A percentile compares a stretch with the other conserved stretches of the same genome.
These are phyloP conservation scores for Biston stratarius DNA, from an alignment of 2,888 invertebrate genomes.

Conservation along the genomic window DNA sequence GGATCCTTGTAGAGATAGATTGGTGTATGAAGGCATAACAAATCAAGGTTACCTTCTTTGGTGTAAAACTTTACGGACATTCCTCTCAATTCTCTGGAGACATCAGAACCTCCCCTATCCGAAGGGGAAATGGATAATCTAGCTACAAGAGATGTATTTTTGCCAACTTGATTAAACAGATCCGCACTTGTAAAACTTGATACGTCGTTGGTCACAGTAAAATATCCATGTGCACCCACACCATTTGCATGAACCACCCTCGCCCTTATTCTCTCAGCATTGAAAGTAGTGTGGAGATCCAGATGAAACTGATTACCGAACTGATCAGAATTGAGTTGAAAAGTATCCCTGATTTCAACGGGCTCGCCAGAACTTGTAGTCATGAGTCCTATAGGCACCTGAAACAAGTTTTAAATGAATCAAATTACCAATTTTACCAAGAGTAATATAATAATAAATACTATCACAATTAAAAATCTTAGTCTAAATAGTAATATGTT, in stretches of 20 bases:
- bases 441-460: no score
- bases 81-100: constrained; percentile 93
- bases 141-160: constrained; percentile 90
- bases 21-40: constrained; percentile 94
- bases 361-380: constrained; percentile 93
- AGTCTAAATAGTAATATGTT: no score
- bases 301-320: constrained; percentile 51
- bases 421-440: no score
- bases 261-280: constrained; percentile 95
- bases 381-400: constrained; percentile 69
- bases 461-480: no score
- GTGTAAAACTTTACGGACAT: constrained; percentile 96
- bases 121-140: constrained; percentile 92
- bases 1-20: constrained; percentile 96
- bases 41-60: constrained; percentile 94
- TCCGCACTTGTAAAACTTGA: constrained; percentile 91
- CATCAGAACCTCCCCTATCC: constrained; percentile 93
- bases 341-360: constrained; percentile 88
- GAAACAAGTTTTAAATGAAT: no score
- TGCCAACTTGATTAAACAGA: constrained; percentile 91
- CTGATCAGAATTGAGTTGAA: constrained; percentile 90
- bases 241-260: constrained; percentile 97
- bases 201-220: constrained; percentile 94
- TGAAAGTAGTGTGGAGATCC: constrained; percentile 82
- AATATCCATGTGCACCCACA: constrained; percentile 93